phyloP scores from a whole-genome alignment of 2,888 invertebrate species.

The Ennomos fuscantarius region DNA sequence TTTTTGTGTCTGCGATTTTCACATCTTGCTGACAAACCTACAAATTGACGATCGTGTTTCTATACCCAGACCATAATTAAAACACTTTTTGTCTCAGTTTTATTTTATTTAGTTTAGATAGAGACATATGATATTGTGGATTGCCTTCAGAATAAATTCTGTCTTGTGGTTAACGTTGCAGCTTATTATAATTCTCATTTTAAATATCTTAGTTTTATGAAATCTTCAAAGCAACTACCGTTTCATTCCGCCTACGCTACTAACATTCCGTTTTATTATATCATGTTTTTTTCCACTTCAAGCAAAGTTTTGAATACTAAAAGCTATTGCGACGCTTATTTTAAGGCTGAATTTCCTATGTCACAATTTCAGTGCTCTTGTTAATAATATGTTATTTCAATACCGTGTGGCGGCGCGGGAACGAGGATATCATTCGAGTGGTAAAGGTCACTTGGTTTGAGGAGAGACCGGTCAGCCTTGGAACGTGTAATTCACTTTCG shows the following conservation, averaged over 20 bases:
- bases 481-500: constrained; percentile 79
- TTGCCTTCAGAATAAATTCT: constrained; percentile 35
- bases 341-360: constrained; percentile 41
- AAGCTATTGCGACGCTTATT: constrained; percentile 5
- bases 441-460: constrained; percentile 82
- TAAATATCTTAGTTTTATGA: constrained; percentile 8
- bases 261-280: constrained; percentile 9
- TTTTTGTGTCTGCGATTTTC: constrained; percentile 42
- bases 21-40: constrained; percentile 45
- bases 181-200: constrained; percentile 17
- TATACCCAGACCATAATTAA: constrained; percentile 17
- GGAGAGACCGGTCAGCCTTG: constrained; percentile 84
- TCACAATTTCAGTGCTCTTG: constrained; percentile 39
- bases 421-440: constrained; percentile 79
- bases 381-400: constrained; percentile 62
- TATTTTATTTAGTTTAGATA: constrained; percentile 11
- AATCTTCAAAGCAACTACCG: constrained; percentile 13
- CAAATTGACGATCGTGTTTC: constrained; percentile 46
- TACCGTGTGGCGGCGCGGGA: constrained; percentile 65
- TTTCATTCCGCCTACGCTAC: constrained; percentile 12
- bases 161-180: constrained; percentile 11
- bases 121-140: constrained; percentile 40
- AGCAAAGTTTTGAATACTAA: neutral
- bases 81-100: constrained; percentile 13
- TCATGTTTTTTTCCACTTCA: constrained; percentile 5